phyloP scores from a whole-genome alignment of 2,888 invertebrate genomes.

The Eilema griseolum region DNA sequence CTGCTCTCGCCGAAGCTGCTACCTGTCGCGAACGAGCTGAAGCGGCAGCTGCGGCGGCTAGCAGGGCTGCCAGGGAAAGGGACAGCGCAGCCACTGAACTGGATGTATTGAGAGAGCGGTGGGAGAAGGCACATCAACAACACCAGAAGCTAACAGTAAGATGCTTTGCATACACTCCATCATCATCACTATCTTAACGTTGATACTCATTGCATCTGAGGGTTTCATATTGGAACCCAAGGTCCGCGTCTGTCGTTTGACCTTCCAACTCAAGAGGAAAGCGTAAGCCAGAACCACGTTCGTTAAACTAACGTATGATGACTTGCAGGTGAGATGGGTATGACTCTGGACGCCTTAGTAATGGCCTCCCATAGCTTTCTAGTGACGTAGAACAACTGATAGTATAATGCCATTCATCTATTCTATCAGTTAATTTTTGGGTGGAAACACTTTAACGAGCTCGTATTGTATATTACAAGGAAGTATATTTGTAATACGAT shows the following conservation, averaged over 20 bases:
- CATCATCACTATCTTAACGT: neutral
- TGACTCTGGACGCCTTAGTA: too few relatives aligned
- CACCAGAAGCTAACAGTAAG: conserved; percentile 94
- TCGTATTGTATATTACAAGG: too few relatives aligned
- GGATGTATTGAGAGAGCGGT: conserved; percentile 94
- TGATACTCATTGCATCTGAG: neutral
- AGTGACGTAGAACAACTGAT: too few relatives aligned
- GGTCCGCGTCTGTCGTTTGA: neutral
- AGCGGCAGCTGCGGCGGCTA: conserved; percentile 92
- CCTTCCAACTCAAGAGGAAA: neutral
- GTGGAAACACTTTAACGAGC: too few relatives aligned
- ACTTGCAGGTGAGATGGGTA: too few relatives aligned
- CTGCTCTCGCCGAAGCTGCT: conserved; percentile 93
- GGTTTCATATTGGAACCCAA: neutral
- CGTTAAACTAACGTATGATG: neutral
- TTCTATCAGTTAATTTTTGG: too few relatives aligned
- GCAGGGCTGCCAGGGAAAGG: conserved; percentile 93
- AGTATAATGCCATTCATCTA: too few relatives aligned
- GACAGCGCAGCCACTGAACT: conserved; percentile 95
- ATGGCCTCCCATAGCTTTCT: too few relatives aligned
- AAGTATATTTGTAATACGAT: too few relatives aligned
- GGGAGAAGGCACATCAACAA: conserved; percentile 94
- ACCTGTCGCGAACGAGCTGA: conserved; percentile 94
- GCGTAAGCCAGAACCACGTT: neutral
- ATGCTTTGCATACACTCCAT: neutral